A percentile compares a stretch with the other conserved stretches of the same genome.
These are phyloP conservation scores for Dioctria linearis DNA, from an alignment of 2,888 invertebrate genomes.

Conservation along the genomic window DNA sequence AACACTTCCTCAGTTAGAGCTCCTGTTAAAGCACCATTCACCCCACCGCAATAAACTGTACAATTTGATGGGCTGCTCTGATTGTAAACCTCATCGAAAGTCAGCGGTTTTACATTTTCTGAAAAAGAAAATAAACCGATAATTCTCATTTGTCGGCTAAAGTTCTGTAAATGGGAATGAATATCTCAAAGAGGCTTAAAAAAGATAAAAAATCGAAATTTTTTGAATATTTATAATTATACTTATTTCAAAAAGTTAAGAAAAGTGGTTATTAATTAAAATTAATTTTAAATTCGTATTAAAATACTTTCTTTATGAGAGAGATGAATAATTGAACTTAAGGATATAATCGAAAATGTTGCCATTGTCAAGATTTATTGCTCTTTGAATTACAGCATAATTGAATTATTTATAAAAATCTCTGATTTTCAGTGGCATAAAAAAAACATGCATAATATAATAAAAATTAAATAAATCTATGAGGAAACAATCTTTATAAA, in stretches of 20 bases:
- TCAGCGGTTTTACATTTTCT: conserved; percentile 92
- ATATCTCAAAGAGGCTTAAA: conserved; percentile 39
- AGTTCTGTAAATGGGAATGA: conserved; percentile 16
- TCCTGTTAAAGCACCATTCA: conserved; percentile 78
- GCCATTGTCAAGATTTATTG: conserved; percentile 24
- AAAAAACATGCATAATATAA: neutral
- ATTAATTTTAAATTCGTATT: no score
- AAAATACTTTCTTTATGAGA: conserved; percentile 11
- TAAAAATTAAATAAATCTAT: no score
- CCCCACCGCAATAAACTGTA: conserved; percentile 98
- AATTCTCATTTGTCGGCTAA: conserved; percentile 53
- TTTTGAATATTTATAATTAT: neutral
- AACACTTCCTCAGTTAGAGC: conserved; percentile 97
- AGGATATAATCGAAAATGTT: conserved; percentile 15
- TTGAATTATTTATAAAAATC: conserved; percentile 22
- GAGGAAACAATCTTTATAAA: no score
- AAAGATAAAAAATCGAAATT: conserved; percentile 20
- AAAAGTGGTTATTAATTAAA: no score
- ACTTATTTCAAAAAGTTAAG: no score
- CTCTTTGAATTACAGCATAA: conserved; percentile 25
- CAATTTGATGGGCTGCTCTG: conserved; percentile 99
- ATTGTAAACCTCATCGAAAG: conserved; percentile 98
- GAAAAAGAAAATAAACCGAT: conserved; percentile 66
- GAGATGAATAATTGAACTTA: conserved; percentile 37
- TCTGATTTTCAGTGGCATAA: conserved; percentile 2